A percentile compares a stretch with the other conserved stretches of the same genome.
Evolutionary conservation across 2,888 invertebrate genomes (phyloP).

Genomic region (Euplagia quadripunctaria): DNA sequence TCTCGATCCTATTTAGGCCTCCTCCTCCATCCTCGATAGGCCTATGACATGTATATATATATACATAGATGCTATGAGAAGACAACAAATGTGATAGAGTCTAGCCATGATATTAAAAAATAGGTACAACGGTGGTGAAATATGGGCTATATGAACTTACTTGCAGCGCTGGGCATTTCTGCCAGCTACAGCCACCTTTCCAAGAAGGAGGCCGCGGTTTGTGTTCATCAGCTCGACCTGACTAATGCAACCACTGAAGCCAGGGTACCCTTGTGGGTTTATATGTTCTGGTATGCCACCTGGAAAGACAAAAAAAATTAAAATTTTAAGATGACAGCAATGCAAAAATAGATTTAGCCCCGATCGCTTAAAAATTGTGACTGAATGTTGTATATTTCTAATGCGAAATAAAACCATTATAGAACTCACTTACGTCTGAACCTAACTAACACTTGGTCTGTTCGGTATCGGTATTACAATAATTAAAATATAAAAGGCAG

Average conservation of each 20-base stretch:
- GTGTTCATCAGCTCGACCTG: conserved; percentile 92
- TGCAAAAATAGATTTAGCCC: background rate
- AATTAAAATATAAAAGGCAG: too few species aligned
- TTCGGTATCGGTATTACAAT: too few species aligned
- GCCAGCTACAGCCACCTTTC: conserved; percentile 91
- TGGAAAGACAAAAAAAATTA: conserved; percentile 54
- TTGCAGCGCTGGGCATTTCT: conserved; percentile 94
- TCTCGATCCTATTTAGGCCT: too few species aligned
- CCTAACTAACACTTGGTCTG: too few species aligned
- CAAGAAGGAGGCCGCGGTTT: conserved; percentile 89
- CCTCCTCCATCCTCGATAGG: too few species aligned
- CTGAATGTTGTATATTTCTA: too few species aligned
- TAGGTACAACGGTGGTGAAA: background rate
- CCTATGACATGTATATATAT: too few species aligned
- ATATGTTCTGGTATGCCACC: conserved; percentile 94
- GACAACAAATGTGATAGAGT: too few species aligned
- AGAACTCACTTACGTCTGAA: too few species aligned
- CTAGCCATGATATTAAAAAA: background rate
- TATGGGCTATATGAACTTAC: conserved; percentile 83
- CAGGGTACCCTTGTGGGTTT: conserved; percentile 90
- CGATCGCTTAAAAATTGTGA: too few species aligned
- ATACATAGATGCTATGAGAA: too few species aligned
- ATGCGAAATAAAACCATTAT: too few species aligned
- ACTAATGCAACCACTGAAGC: conserved; percentile 95
- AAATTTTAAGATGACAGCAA: background rate